phyloP scores from a whole-genome alignment of 2,797 vertebrate genomes.

The Malurus leucopterus region DNA sequence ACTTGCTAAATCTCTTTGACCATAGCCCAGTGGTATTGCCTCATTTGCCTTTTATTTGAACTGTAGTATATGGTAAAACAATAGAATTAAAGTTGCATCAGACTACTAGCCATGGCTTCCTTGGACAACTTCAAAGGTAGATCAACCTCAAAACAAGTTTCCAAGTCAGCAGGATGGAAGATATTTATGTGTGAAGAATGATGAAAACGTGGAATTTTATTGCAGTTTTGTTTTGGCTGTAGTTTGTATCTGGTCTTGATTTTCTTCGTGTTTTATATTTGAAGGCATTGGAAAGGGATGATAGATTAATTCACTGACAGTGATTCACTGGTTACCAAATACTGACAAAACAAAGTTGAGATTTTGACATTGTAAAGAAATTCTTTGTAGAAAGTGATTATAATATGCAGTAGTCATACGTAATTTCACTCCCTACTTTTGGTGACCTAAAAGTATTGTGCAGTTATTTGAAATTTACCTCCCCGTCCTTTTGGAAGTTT shows the following conservation, averaged over 20 bases:
- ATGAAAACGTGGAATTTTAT: neutral
- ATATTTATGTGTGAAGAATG: neutral
- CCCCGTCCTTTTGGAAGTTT: neutral
- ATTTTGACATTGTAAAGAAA: neutral
- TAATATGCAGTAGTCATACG: neutral
- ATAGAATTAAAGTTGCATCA: slow-evolving; percentile 7
- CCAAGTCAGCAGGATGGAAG: slow-evolving; percentile 7
- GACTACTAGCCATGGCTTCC: neutral
- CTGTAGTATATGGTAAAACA: neutral
- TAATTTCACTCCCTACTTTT: neutral
- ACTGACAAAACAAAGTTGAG: neutral
- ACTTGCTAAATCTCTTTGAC: neutral
- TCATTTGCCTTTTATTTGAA: neutral
- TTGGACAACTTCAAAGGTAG: slow-evolving; percentile 5
- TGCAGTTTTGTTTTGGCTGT: neutral
- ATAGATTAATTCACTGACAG: neutral
- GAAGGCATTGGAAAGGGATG: neutral
- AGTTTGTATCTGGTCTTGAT: slow-evolving; percentile 21
- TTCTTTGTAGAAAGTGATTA: neutral
- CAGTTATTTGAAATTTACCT: neutral
- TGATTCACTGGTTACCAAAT: neutral
- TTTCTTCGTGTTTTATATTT: slow-evolving; percentile 5
- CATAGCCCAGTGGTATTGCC: neutral
- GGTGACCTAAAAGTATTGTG: neutral
- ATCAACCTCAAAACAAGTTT: slow-evolving; percentile 25